These are phyloP conservation scores for Genyomyrus donnyi DNA, from an alignment of 2,113 vertebrate genomes.

Conservation along the genomic window DNA sequence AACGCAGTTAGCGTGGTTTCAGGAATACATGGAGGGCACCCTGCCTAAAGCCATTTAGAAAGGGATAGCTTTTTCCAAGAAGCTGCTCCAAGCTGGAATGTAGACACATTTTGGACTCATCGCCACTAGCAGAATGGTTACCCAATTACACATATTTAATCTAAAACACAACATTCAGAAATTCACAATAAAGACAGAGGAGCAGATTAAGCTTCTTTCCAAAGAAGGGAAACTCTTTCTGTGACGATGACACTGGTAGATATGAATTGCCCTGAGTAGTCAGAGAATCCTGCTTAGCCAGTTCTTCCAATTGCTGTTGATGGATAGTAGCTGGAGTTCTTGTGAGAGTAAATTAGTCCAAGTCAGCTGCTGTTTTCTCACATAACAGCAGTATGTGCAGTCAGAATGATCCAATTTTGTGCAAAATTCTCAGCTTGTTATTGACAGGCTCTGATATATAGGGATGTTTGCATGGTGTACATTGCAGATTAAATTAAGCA, in stretches of 20 bases:
- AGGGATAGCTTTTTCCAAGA: slow-evolving; percentile 79
- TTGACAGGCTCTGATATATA: background rate
- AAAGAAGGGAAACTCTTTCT: background rate
- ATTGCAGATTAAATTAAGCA: background rate
- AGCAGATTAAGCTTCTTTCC: background rate
- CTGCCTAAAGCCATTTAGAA: slow-evolving; percentile 63
- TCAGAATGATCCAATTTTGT: background rate
- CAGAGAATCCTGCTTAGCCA: background rate
- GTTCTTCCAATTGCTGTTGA: background rate
- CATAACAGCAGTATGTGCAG: background rate
- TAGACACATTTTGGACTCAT: slow-evolving; percentile 63
- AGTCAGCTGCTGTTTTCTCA: background rate
- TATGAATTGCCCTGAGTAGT: background rate
- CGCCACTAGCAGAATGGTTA: slow-evolving; percentile 74
- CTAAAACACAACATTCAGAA: slow-evolving; percentile 57
- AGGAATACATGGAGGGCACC: slow-evolving; percentile 57
- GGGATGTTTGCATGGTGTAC: background rate
- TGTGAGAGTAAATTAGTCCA: background rate
- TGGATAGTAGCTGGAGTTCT: background rate
- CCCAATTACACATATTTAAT: slow-evolving; percentile 78
- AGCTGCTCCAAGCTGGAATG: slow-evolving; percentile 67
- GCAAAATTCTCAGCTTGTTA: background rate
- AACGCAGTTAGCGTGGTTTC: slow-evolving; percentile 52
- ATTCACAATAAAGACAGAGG: background rate
- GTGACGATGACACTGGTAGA: background rate